Percentiles rank a stretch among this genome's conserved stretches.
Conservation (phyloP, 2,113 vertebrate species). For the Sapayoa aenigma region DNA sequence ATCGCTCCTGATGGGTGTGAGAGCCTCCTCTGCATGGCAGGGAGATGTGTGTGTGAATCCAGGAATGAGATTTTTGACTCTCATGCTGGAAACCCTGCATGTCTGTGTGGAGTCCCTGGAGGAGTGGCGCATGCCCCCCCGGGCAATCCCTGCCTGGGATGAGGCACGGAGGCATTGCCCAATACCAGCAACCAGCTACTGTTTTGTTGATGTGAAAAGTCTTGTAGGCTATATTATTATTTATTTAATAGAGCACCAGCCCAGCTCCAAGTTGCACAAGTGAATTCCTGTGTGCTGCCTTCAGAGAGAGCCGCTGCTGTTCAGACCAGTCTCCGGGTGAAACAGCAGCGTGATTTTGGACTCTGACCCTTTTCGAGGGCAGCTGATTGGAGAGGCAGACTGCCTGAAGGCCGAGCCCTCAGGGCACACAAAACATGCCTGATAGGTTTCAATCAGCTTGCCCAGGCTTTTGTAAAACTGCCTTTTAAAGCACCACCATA, state of each 20-base stretch:
- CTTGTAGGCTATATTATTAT: background rate
- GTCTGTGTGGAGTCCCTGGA: background rate
- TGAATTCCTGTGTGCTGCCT: background rate
- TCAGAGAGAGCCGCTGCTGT: background rate
- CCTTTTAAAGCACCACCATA: background rate
- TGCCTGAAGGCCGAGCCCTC: background rate
- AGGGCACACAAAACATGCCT: background rate
- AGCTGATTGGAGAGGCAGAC: background rate
- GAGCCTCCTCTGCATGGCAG: background rate
- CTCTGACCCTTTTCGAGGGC: background rate
- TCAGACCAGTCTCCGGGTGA: background rate
- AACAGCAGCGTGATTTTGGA: background rate
- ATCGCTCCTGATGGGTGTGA: background rate
- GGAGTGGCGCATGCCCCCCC: rapidly evolving
- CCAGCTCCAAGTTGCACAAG: background rate
- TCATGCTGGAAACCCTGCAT: background rate
- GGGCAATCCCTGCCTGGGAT: background rate
- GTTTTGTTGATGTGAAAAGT: background rate
- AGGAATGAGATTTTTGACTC: background rate
- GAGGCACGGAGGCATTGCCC: background rate
- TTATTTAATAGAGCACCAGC: background rate
- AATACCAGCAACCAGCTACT: background rate
- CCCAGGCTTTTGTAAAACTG: background rate
- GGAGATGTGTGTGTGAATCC: background rate
- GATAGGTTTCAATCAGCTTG: background rate